Evolutionary conservation across 2,888 invertebrate species (phyloP).

Genomic region (Netelia fuscicornis): DNA sequence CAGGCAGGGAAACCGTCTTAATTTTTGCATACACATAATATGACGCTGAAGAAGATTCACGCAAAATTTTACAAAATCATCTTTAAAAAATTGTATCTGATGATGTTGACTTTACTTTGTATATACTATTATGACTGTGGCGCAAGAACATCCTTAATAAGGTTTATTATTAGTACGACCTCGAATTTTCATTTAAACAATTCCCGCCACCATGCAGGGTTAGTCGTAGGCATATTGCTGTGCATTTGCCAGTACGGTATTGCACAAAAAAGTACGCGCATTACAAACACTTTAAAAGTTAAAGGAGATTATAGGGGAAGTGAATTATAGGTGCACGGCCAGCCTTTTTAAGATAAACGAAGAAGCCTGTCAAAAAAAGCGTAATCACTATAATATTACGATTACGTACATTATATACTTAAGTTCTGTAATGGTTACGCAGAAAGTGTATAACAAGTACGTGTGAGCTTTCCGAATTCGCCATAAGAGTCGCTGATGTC

Average conservation of each 20-base stretch:
- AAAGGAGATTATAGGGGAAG: conserved; percentile 9
- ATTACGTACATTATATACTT: conserved; percentile 10
- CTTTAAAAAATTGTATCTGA: too few relatives aligned
- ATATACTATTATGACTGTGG: too few relatives aligned
- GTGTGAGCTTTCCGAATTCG: background rate
- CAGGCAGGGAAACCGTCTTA: too few relatives aligned
- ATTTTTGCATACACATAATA: too few relatives aligned
- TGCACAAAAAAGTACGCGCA: too few relatives aligned
- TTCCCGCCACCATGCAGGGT: conserved; percentile 17
- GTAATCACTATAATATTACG: conserved; percentile 11
- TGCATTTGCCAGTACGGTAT: background rate
- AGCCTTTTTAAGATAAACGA: conserved; percentile 12
- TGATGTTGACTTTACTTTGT: too few relatives aligned
- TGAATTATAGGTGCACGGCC: background rate
- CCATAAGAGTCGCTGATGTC: conserved; percentile 6
- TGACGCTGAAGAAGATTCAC: too few relatives aligned
- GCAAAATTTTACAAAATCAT: too few relatives aligned
- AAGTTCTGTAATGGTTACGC: conserved; percentile 24
- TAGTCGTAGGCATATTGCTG: conserved; percentile 10
- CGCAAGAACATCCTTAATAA: too few relatives aligned
- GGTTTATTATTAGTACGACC: too few relatives aligned
- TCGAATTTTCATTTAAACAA: conserved; percentile 21
- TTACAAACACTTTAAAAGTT: background rate
- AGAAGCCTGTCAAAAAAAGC: conserved; percentile 18
- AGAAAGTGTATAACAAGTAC: conserved; percentile 13